These are phyloP conservation scores for Amniataba percoides DNA, from an alignment of 2,797 vertebrate species.

Conservation along the genomic window DNA sequence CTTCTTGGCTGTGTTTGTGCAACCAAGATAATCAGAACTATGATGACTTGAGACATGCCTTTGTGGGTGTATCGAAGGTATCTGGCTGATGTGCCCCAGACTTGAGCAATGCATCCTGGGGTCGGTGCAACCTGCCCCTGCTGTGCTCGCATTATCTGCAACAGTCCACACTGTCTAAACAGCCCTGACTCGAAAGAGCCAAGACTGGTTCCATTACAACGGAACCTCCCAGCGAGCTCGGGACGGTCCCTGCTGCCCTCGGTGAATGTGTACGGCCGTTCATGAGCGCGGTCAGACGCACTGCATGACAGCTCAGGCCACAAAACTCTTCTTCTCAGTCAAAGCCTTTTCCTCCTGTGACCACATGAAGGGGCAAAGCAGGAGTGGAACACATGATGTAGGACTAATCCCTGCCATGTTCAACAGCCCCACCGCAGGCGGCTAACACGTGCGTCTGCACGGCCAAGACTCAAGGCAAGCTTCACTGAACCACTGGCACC, in stretches of 20 bases:
- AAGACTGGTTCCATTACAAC: constrained; percentile 50
- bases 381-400: constrained; percentile 74
- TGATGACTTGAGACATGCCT: constrained; percentile 4
- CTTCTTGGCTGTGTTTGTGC: not conserved
- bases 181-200: constrained; percentile 33
- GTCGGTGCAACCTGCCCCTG: constrained; percentile 46
- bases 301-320: constrained; percentile 56
- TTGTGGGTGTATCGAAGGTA: constrained; percentile 13
- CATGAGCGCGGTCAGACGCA: constrained; percentile 26
- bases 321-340: constrained; percentile 64
- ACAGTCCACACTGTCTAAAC: constrained; percentile 44
- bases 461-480: constrained; percentile 40
- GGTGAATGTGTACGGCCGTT: constrained; percentile 6
- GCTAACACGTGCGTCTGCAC: constrained; percentile 56
- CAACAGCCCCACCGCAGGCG: constrained; percentile 68
- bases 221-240: constrained; percentile 45
- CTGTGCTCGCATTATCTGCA: constrained; percentile 53
- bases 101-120: constrained; percentile 13
- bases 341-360: constrained; percentile 67
- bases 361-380: constrained; percentile 64
- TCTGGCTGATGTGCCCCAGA: constrained; percentile 40
- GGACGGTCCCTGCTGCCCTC: constrained; percentile 6
- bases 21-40: not conserved
- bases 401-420: constrained; percentile 70
- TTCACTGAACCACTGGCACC: constrained; percentile 58